Conservation (phyloP, 2,113 vertebrate genomes). For the Silurus meridionalis region DNA sequence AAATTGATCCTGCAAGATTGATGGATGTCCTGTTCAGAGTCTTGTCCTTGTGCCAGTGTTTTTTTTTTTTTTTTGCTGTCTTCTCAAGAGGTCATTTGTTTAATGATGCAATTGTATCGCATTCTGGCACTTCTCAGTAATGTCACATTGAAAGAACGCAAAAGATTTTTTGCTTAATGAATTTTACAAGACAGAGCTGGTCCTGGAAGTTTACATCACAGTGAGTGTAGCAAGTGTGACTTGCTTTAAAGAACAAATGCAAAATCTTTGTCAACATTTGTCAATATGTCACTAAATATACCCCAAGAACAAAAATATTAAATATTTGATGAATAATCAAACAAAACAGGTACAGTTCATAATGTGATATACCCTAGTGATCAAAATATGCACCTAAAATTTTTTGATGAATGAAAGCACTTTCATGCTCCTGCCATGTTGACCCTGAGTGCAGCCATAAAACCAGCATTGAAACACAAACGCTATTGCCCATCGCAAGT, state of each 20-base stretch:
- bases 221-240: too few relatives aligned
- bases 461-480: slow-evolving; percentile 44
- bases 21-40: slow-evolving; percentile 70
- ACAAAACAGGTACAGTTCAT: background rate
- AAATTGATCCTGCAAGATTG: slow-evolving; percentile 80
- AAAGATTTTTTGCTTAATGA: slow-evolving; percentile 33
- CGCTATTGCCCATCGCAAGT: slow-evolving; percentile 47
- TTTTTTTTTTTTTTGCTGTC: slow-evolving; percentile 53
- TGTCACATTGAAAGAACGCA: slow-evolving; percentile 70
- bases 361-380: background rate
- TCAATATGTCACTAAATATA: background rate
- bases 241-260: background rate
- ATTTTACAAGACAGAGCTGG: background rate
- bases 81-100: slow-evolving; percentile 63
- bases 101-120: slow-evolving; percentile 68
- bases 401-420: background rate
- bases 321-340: background rate
- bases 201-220: background rate
- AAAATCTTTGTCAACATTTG: background rate
- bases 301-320: background rate
- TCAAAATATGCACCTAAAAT: too few relatives aligned
- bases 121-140: slow-evolving; percentile 59
- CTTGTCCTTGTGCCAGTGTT: slow-evolving; percentile 74
- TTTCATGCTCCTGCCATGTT: background rate
- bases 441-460: background rate